Conservation (phyloP, 2,888 invertebrate species). For the Amiota mariae region DNA sequence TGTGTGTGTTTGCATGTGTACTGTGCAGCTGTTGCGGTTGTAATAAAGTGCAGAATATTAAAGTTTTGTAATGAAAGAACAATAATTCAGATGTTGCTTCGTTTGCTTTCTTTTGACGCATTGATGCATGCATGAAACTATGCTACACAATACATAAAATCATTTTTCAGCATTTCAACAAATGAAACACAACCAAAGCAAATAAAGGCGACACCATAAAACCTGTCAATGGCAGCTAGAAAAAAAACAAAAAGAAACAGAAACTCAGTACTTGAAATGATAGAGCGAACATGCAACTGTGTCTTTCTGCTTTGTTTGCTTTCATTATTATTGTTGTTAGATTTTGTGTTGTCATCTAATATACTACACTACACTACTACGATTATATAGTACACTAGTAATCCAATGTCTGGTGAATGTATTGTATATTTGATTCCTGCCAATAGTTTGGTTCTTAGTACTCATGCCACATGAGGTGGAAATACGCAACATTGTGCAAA, state of each 20-base stretch:
- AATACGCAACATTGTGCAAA: constrained; percentile 31
- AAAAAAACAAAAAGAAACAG: not conserved
- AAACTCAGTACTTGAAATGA: not conserved
- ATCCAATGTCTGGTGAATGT: not conserved
- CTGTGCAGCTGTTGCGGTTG: not conserved
- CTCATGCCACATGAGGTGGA: constrained; percentile 35
- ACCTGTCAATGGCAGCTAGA: constrained; percentile 20
- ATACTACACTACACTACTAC: no score
- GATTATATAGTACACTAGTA: no score
- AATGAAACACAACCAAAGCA: constrained; percentile 5
- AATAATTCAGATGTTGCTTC: no score
- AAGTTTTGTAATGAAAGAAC: constrained; percentile 1
- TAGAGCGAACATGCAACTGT: constrained; percentile 51
- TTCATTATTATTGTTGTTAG: constrained; percentile 44
- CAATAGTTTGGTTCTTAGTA: constrained; percentile 44
- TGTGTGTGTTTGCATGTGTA: no score
- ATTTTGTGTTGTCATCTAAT: no score
- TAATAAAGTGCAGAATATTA: not conserved
- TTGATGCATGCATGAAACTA: constrained; percentile 27
- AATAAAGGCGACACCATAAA: not conserved
- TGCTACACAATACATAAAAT: constrained; percentile 28
- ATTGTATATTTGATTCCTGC: not conserved
- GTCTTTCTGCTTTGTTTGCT: constrained; percentile 60
- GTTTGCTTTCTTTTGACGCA: not conserved
- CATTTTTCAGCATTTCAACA: constrained; percentile 6